Conservation (phyloP, 92 coral and sea anemone species). For the Diadumene lineata region DNA sequence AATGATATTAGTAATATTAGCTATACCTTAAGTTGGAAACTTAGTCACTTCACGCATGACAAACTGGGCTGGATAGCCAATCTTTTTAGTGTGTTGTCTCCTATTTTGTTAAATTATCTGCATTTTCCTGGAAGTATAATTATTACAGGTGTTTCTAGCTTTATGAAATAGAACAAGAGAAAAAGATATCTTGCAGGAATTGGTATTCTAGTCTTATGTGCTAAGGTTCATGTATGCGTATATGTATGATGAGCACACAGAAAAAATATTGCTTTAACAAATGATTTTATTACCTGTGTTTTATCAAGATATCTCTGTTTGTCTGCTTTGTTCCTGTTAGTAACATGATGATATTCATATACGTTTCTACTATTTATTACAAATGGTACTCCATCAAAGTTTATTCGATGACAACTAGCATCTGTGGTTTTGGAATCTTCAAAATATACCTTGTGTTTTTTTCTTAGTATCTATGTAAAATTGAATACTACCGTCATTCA, state of each 20-base stretch:
- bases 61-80: constrained; percentile 52
- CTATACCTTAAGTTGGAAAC: constrained; percentile 51
- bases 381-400: constrained; percentile 39
- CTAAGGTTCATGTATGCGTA: too few species aligned
- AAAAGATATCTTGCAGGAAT: neutral
- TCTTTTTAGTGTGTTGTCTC: constrained; percentile 50
- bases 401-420: constrained; percentile 23
- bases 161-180: neutral
- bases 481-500: too few species aligned
- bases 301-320: constrained; percentile 19
- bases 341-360: constrained; percentile 48
- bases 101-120: constrained; percentile 34
- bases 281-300: neutral
- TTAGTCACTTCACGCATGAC: constrained; percentile 36
- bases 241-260: neutral
- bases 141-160: neutral
- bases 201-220: too few species aligned
- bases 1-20: too few species aligned
- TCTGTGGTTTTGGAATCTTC: constrained; percentile 44
- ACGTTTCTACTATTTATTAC: constrained; percentile 42
- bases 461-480: too few species aligned
- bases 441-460: constrained; percentile 48
- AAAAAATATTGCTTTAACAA: too few species aligned
- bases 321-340: constrained; percentile 27
- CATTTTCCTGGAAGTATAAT: neutral